These are phyloP conservation scores for Holothuria leucospilota DNA, from an alignment of 53 echinoderm and acorn worm species.

Conservation along the genomic window DNA sequence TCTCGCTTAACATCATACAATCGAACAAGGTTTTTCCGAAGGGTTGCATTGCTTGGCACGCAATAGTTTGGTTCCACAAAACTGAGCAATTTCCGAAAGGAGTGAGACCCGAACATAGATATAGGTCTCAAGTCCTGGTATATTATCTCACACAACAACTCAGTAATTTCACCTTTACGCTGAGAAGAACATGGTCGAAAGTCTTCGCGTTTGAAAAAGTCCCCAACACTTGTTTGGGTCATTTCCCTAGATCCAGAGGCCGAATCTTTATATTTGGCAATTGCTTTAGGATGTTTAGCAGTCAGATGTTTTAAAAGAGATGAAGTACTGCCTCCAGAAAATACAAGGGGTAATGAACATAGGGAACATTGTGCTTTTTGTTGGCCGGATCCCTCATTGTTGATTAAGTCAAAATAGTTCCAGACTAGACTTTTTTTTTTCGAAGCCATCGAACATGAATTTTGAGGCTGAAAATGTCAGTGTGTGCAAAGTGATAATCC, in stretches of 20 bases:
- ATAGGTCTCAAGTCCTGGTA: neutral
- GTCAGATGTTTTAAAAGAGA: neutral
- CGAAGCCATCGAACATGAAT: neutral
- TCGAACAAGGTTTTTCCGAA: neutral
- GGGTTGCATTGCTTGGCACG: neutral
- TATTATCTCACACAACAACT: neutral
- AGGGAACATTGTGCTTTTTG: neutral
- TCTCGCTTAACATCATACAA: neutral
- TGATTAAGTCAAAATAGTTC: neutral
- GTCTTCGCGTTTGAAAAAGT: neutral
- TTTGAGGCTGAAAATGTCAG: too few species aligned
- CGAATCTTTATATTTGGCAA: neutral
- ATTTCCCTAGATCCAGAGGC: too few species aligned
- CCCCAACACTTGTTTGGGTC: too few species aligned
- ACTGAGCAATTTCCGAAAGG: neutral
- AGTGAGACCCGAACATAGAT: neutral
- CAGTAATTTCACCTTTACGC: neutral
- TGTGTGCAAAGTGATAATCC: too few species aligned
- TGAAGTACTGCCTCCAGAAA: neutral
- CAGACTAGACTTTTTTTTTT: neutral
- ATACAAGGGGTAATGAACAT: neutral
- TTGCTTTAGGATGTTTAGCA: neutral
- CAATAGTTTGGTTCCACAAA: neutral
- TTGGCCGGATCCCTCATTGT: neutral
- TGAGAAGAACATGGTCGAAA: neutral